A percentile compares a stretch with the other conserved stretches of the same genome.
These are phyloP conservation scores for Zootoca vivipara DNA, from an alignment of 2,113 vertebrate genomes.

Conservation along the genomic window DNA sequence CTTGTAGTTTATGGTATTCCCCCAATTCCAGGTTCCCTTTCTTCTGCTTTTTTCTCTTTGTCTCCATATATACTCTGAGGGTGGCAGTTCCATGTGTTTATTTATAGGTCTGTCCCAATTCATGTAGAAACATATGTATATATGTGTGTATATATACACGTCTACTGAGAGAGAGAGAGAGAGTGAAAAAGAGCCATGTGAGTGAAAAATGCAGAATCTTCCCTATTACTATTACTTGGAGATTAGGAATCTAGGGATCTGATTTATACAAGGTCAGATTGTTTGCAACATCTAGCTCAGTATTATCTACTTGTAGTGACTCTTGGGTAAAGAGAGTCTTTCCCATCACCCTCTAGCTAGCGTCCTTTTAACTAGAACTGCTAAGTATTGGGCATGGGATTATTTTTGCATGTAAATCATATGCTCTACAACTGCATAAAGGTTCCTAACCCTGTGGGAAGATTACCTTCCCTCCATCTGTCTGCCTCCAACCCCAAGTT, in stretches of 20 bases:
- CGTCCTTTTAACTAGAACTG: background rate
- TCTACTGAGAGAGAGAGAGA: too few species aligned
- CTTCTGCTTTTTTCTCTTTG: background rate
- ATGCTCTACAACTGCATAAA: background rate
- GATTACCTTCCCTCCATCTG: background rate
- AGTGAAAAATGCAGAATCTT: background rate
- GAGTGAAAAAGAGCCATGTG: too few species aligned
- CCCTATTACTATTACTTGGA: background rate
- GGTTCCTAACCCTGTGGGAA: background rate
- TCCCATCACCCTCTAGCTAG: background rate
- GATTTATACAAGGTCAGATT: background rate
- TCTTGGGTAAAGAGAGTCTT: background rate
- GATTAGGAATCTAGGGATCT: background rate
- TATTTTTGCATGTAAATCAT: background rate
- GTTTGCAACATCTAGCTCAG: background rate
- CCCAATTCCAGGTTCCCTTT: background rate
- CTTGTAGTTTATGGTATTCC: background rate
- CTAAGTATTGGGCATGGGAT: background rate
- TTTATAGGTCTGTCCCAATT: background rate
- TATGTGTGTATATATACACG: too few species aligned
- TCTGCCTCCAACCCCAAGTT: background rate
- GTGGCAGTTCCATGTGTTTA: background rate
- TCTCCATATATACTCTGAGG: background rate
- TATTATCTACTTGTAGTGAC: background rate
- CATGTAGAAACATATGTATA: background rate